Base-by-base conservation (phyloP, 2,113 vertebrate species). In the Nerophis ophidion region DNA sequence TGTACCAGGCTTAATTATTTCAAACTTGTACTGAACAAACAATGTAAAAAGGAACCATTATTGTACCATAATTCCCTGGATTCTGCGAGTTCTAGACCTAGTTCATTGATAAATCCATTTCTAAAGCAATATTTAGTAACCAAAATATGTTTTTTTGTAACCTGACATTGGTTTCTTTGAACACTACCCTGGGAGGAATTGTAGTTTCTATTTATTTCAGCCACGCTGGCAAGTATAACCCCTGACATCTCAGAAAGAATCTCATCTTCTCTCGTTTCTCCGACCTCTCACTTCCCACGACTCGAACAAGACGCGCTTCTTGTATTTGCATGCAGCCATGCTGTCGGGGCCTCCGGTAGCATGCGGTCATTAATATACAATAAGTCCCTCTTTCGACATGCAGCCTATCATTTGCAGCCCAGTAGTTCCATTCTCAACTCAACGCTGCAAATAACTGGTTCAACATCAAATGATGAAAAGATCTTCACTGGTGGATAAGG, bases 241-340 rank as follows among this genome's bases (percentile, higher is more conserved):
- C 15, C 9, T 35, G 51, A 36, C 63, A 62, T 72, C 73, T 81
- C 63, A 77, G 26, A 61, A 47, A 68, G 65, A 80, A 78, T 83
- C 80, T 82, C 74, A 26, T 73, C 63, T 42, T 76, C 60, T 79
- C 78, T 81, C 53, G 65, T 73, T 70, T 85, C 66, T 81, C 75
- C 53, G 68, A 57, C 51, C 66, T 47, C 72, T 81, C 78, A 68
- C 66, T 68, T 79, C 61, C 75, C 70, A 66, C 14, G 42, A 70
- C 63, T 65, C 11, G 4, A 17, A 63, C 59, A 59, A 64, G 15
- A 65, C n/a, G 52, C 60, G 38, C 4, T 35, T 46, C 69, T 72
- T 33, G 65, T 66, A 48, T 75, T 73, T 46, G 54, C 79, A 80
- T 81, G 71, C 70, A 70, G 56, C 51, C 68, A 42, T 61, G 54